These are phyloP conservation scores for Creontiades dilutus DNA, from an alignment of 2,888 invertebrate species.

Conservation along the genomic window DNA sequence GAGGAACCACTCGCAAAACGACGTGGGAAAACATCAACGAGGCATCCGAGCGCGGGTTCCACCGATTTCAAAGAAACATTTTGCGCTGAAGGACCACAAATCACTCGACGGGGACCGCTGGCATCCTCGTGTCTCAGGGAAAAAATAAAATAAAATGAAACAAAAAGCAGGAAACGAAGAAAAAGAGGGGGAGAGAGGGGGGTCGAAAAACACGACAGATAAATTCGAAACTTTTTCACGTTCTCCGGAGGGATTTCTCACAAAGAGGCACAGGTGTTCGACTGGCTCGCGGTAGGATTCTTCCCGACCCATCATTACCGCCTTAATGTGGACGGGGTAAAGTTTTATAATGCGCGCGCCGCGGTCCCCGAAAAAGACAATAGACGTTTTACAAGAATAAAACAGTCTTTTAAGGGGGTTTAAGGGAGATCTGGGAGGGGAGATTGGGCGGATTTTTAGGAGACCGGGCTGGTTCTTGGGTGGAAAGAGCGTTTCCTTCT, in stretches of 20 bases:
- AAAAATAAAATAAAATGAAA: conserved; percentile 12
- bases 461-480: neutral
- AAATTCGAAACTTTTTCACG: conserved; percentile 45
- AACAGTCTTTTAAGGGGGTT: conserved; percentile 36
- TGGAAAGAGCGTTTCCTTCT: neutral
- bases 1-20: neutral
- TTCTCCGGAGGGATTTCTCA: conserved; percentile 15
- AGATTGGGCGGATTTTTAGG: neutral
- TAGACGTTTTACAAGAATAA: conserved; percentile 18
- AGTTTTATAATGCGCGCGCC: conserved; percentile 44
- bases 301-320: conserved; percentile 15
- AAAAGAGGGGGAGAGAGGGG: neutral
- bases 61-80: conserved; percentile 45
- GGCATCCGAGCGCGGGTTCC: conserved; percentile 14
- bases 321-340: conserved; percentile 46
- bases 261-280: conserved; percentile 40
- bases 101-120: conserved; percentile 36
- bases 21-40: conserved; percentile 42
- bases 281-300: conserved; percentile 23
- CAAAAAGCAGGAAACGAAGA: conserved; percentile 3
- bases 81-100: conserved; percentile 5
- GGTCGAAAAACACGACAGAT: conserved; percentile 17
- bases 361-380: neutral
- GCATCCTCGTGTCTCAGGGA: conserved; percentile 29
- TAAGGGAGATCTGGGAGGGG: conserved; percentile 1